Base-by-base conservation (phyloP, 2,888 invertebrate species). In the Anthrax anthrax region DNA sequence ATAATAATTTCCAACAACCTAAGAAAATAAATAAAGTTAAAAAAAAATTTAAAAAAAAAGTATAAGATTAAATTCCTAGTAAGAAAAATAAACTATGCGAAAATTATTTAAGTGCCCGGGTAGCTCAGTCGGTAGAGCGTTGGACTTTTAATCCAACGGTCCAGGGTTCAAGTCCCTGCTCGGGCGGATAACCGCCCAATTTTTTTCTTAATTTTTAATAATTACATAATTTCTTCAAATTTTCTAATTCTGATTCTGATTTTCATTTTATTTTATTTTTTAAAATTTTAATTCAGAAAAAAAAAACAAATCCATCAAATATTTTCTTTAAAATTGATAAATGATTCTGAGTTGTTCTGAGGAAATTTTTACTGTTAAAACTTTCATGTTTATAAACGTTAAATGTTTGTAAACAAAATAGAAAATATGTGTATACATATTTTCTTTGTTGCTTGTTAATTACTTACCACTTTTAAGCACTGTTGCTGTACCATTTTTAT, bases 1-100 rank as follows among this genome's bases (percentile, higher is more conserved):
- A 72, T 23, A n/a, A n/a, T 42, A 69, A 68, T 53, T 71, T 71
- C 76, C 75, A 76, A 57, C 76, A 76, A 45, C 75, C 76, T 76
- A 19, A 13, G 55, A 37, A 45, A 41, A 17, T 16, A 18, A 27
- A 12, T 8, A 23, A 23, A 23, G 8, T 8, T 6, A 23, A 27
- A 27, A 27, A 27, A 2, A 27, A 27, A 8, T 27, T 5, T 27
- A 27, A 2, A 27, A n/a, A n/a, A n/a, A n/a, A 23, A 23, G 4
- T 23, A 23, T 23, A 6, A 23, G 8, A 8, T 4, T 23, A 23
- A 23, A 23, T 23, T 23, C 4, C 8, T 23, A 23, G 23, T 6
- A 23, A 34, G 34, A 42, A 34, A 42, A 42, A 36, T 3, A n/a
- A 8, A 6, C 23, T n/a, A n/a, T n/a, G 23, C 23, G 4, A 23